Conservation (phyloP, 2,888 invertebrate species). For the Rotaria macrura region DNA sequence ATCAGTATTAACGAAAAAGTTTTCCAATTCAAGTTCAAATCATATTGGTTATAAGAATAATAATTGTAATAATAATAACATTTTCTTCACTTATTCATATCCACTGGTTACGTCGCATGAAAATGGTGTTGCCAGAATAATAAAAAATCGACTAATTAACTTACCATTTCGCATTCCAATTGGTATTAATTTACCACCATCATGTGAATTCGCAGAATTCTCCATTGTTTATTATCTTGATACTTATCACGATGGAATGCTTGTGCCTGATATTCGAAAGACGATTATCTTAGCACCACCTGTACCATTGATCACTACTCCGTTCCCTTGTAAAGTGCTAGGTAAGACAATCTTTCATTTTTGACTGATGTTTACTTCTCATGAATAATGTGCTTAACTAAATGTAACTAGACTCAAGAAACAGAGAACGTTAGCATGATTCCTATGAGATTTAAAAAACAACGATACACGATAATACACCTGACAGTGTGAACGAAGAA, state of each 20-base stretch:
- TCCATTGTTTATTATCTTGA: neutral
- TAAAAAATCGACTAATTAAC: neutral
- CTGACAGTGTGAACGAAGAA: too few relatives aligned
- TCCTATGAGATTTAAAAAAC: too few relatives aligned
- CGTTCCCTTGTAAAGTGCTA: neutral
- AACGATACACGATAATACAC: too few relatives aligned
- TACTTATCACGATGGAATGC: neutral
- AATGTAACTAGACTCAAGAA: too few relatives aligned
- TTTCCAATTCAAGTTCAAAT: neutral
- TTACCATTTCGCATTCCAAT: conserved; percentile 10
- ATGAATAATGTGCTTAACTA: too few relatives aligned
- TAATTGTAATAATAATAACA: too few relatives aligned
- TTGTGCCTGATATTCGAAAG: neutral
- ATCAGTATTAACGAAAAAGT: neutral
- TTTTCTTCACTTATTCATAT: neutral
- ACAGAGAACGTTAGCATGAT: too few relatives aligned
- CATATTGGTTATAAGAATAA: too few relatives aligned
- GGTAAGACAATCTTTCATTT: neutral
- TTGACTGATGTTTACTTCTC: too few relatives aligned
- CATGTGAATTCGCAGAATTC: conserved; percentile 1
- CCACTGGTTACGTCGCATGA: conserved; percentile 5
- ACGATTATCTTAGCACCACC: neutral
- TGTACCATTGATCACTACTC: neutral
- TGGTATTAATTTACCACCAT: neutral
- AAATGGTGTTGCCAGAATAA: neutral